Base-by-base conservation (phyloP, 2,888 invertebrate species). In the Drosophila sordidula region DNA sequence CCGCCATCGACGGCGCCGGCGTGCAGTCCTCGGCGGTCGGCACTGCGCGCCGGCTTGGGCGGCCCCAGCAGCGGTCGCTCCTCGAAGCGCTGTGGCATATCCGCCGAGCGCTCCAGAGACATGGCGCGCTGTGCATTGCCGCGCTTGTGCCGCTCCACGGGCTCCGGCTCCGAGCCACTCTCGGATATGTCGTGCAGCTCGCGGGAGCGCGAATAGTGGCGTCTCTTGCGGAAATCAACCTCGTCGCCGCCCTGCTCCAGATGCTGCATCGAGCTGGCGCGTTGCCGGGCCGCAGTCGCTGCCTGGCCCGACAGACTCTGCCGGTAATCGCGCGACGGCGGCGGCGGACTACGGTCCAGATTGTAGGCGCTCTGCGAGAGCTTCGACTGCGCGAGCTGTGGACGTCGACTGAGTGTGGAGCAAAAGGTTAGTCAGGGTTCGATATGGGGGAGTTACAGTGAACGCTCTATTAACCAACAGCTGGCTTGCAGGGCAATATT, bases 141-240 rank as follows among this genome's bases (percentile, higher is more conserved):
- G 8, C 91, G 82, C 51, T 89, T 90, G 45, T 90, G 87, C 0
- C 84, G 78, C 61, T 87, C 82, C 39, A 86, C 82, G 11, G 90
- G 90, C 78, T 92, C 92, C 9, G 91, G 91, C 62, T 92, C 92
- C 1, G 92, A 92, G 39, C 91, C 92, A 54, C 92, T 92, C 81
- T 92, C 92, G 0, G 92, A 92, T 42, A 92, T 92, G 47, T 92
- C 90, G 78, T 93, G 93, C 25, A 93, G 81, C 47, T 92, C 91
- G n/a, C 93, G 92, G 3, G 92, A 92, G n/a, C 92, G 89, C 1
- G 94, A 92, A 14, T 90, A 92, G 18, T 92, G 91, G 11, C 91
- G 91, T 3, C 91, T 75, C 62, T 91, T 91, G 16, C 90, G 89
- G 59, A 90, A 88, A 67, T 92, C 92, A 3, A 91, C 84, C 70